Base-by-base conservation (phyloP, 2,113 vertebrate species). In the Plestiodon gilberti region DNA sequence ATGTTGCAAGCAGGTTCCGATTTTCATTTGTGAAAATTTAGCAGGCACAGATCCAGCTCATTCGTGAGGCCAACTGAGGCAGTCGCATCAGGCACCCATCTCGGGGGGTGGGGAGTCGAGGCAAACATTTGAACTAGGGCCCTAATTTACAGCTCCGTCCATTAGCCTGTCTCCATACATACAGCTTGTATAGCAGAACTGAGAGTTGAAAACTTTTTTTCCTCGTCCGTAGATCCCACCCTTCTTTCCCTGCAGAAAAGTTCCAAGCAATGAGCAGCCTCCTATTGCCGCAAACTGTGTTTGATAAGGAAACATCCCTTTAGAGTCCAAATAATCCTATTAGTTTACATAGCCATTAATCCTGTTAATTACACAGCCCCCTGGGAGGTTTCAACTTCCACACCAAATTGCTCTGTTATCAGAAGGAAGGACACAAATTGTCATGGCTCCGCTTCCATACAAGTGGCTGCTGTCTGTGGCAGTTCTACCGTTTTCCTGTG, bases 301-400 rank as follows among this genome's bases (percentile, higher is more conserved):
- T 79, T 94, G 92, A 92, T 95, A 90, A 92, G 86, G 62, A 90
- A 89, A 92, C 90, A 93, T 89, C 88, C 82, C 88, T 81, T 91
- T 92, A 92, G 61, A 62, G 38, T 52, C 61, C 33, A 84, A 76
- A 65, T 84, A 84, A 84, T 84, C 73, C 61, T 67, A 57, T 77
- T 77, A 55, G 43, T 78, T 94, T 93, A 85, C 87, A 90, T 85
- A 88, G 73, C 20, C 81, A 89, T 57, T 92, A 93, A 93, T 93
- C 91, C 86, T 91, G 89, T 91, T 92, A 93, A 82, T 88, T 88
- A 86, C 86, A 33, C 89, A 82, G 84, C 84, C 81, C 75, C 87
- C 81, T 38, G 61, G 91, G 88, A 89, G 61, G 87, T 88, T 93
- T 64, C 65, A 89, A 79, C 73, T 61, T 85, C 82, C 89, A 80